Conservation (phyloP, 1,140 invertebrate genomes). For the Hylaeus anthracinus region DNA sequence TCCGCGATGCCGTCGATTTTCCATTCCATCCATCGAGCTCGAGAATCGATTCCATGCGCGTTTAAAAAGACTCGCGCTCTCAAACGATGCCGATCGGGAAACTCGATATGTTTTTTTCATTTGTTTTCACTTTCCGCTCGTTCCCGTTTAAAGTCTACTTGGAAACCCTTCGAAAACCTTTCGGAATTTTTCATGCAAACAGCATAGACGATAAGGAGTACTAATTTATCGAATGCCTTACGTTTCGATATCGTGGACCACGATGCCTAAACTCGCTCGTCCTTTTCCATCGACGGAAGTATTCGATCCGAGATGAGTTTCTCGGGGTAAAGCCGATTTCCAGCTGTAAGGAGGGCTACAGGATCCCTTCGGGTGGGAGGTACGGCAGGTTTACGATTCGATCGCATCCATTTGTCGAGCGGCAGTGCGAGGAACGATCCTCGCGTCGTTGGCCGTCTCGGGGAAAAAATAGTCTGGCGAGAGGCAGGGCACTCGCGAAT, state of each 20-base stretch:
- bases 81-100: neutral
- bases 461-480: neutral
- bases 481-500: slow-evolving; percentile 21
- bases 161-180: too few relatives aligned
- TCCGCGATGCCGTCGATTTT: neutral
- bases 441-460: neutral
- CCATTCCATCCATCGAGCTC: slow-evolving; percentile 7
- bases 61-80: neutral
- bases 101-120: neutral
- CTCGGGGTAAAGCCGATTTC: too few relatives aligned
- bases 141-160: neutral
- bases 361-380: neutral
- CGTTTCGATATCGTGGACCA: too few relatives aligned
- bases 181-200: too few relatives aligned
- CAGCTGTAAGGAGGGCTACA: too few relatives aligned
- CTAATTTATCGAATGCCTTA: too few relatives aligned
- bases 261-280: too few relatives aligned
- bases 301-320: too few relatives aligned
- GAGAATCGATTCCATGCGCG: neutral
- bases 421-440: slow-evolving; percentile 7
- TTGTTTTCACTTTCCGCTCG: neutral
- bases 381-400: neutral
- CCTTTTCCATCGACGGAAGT: too few relatives aligned
- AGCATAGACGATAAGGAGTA: too few relatives aligned
- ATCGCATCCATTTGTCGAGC: neutral